Percentiles rank a stretch among this genome's conserved stretches.
phyloP scores from a whole-genome alignment of 2,888 invertebrate species.

The Drosophila parthenogenetica region DNA sequence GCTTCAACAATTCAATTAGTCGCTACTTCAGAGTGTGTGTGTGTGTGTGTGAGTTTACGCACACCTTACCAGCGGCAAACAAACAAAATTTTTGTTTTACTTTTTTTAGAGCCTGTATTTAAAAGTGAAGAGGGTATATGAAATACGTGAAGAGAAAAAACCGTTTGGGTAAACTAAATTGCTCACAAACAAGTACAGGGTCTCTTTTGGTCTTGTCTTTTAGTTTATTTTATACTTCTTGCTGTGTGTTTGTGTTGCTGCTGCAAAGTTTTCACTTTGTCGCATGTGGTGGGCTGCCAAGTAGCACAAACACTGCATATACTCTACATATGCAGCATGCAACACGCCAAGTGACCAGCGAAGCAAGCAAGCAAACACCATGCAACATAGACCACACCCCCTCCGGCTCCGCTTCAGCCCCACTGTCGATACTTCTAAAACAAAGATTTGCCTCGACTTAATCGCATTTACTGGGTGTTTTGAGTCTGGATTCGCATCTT shows the following conservation, averaged over 20 bases:
- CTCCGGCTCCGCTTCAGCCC: not conserved
- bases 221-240: not conserved
- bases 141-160: too few species aligned
- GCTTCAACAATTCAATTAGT: conserved; percentile 30
- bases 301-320: conserved; percentile 59
- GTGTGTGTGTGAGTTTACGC: conserved; percentile 14
- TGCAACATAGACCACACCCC: conserved; percentile 9
- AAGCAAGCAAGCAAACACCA: conserved; percentile 48
- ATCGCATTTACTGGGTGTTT: conserved; percentile 56
- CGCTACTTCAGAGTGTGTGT: not conserved
- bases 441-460: conserved; percentile 63
- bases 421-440: conserved; percentile 3
- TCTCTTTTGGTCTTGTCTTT: not conserved
- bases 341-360: conserved; percentile 61
- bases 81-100: conserved; percentile 15
- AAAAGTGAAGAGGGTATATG: not conserved
- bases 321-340: conserved; percentile 47
- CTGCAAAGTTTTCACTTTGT: conserved; percentile 72
- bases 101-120: not conserved
- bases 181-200: too few species aligned
- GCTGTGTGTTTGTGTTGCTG: conserved; percentile 13
- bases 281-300: conserved; percentile 70
- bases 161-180: too few species aligned
- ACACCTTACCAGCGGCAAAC: conserved; percentile 8
- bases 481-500: conserved; percentile 33